Evolutionary conservation across 2,113 vertebrate species (phyloP), one percentile per base, ranked within the genome.

Genomic region (Halichoeres trimaculatus): DNA sequence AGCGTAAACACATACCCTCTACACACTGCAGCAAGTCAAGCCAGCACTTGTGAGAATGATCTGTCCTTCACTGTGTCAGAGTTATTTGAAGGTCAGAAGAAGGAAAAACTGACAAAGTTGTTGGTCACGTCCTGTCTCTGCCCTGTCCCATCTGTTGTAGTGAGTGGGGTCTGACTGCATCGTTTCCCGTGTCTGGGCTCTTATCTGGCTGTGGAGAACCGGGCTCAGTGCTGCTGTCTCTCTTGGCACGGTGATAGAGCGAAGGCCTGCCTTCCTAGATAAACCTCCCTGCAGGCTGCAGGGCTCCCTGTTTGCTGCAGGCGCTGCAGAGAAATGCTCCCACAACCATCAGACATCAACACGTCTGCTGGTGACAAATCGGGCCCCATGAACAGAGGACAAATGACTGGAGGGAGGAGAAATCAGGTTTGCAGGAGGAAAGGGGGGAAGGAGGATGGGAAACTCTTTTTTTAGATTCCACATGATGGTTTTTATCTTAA

Each of bases 181-280:
- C 3, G 66, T 9, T 62, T 66, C 76, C 16, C 17, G 68, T 83
- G 85, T 90, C 88, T 88, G 82, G 88, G 86, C 70, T 61, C 69
- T 94, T 94, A 92, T 91, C 91, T 81, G 75, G 70, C 78, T 57
- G 63, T 38, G 74, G 78, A 88, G 85, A 78, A 47, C 76, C 45
- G 16, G 50, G 59, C 80, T 66, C 77, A 57, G 61, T 73, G 80
- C 78, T 79, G 79, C 85, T 36, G 80, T 90, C 85, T 92, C 70
- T 70, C 73, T 75, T 89, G 89, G 91, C 78, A 78, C 30, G 78
- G 74, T 88, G 91, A 94, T 88, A 73, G 88, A 91, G 76, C 67
- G 75, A 86, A 85, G 80, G 80, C 82, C 89, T 92, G 93, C 73
- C 83, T 82, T 80, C 80, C 76, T 55, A 88, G 93, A 94, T 93